Percentiles rank a stretch among this genome's conserved stretches.
phyloP scores from a whole-genome alignment of 2,888 invertebrate genomes.

The Himalopsyche anomala region DNA sequence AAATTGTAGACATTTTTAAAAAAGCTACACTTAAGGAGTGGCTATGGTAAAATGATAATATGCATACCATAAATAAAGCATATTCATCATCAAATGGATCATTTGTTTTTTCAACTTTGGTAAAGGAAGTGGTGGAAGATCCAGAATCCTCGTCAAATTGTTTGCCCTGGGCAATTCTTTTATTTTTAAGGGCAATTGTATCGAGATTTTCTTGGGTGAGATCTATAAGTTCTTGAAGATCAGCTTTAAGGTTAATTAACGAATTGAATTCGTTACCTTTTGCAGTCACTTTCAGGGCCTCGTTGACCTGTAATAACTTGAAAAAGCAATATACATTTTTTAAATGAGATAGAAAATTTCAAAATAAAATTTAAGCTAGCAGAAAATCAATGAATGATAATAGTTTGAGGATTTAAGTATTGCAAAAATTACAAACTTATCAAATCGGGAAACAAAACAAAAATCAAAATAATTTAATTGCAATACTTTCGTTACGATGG shows the following conservation, averaged over 20 bases:
- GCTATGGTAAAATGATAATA: background rate
- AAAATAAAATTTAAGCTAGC: constrained; percentile 60
- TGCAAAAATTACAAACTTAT: background rate
- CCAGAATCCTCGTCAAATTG: constrained; percentile 64
- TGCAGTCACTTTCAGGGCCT: constrained; percentile 75
- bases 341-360: background rate
- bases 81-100: constrained; percentile 78
- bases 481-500: background rate
- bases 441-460: background rate
- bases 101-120: constrained; percentile 69
- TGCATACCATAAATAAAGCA: constrained; percentile 81
- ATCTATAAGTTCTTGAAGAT: constrained; percentile 82
- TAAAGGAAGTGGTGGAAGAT: constrained; percentile 56
- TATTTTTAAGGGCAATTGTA: constrained; percentile 47
- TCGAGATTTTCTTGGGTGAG: constrained; percentile 81
- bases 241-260: constrained; percentile 78
- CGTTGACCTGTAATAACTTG: constrained; percentile 80
- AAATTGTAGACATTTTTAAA: no score
- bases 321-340: constrained; percentile 59
- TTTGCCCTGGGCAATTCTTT: background rate
- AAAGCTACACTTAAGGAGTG: no score
- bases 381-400: background rate
- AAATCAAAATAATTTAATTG: no score
- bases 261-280: constrained; percentile 77
- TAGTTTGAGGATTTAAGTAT: background rate